Evolutionary conservation across 2,113 vertebrate genomes (phyloP), one percentile per base, ranked within the genome.

Genomic region (Hyla sarda): DNA sequence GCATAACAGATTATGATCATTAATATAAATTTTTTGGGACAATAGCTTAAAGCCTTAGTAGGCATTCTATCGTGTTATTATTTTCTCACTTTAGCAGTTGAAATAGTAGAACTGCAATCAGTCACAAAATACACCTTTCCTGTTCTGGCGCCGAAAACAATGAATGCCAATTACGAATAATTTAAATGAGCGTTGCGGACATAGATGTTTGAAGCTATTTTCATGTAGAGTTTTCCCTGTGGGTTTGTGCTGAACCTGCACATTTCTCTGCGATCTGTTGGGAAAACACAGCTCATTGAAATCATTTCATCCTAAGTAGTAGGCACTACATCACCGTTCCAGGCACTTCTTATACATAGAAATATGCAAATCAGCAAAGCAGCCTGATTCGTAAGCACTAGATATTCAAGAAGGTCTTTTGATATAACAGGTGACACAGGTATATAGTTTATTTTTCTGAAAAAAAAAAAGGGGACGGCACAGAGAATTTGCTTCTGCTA

Each of bases 151-250:
- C 45, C 19, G 47, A 52, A 16, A 47, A 3, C 3, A 0, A 28
- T 32, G 41, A 69, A 67, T 30, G 50, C 69, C 82, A 83, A 74
- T 83, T 83, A 72, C 58, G n/a, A 50, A 58, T 83, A 83, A 72
- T 73, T 71, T 56, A 73, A 83, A 82, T 71, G 58, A 82, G 80
- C 41, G 34, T 52, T 50, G 28, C 62, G 58, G 45, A 52, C 50
- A 83, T 74, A 83, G 67, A 58, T 37, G 48, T 83, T 83, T 83
- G 67, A 83, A 83, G 30, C 74, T 74, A 58, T 73, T 69, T 82
- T 82, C 62, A 58, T 83, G 69, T 74, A 45, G 82, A 19, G 32
- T 58, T 73, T 74, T 83, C 69, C 82, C 82, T 60, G 69, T 83
- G 69, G 69, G 67, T 83, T 83, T 25, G 30, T 82, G 48, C 65